These are phyloP conservation scores for Rutpela maculata DNA, from an alignment of 2,888 invertebrate genomes.

Conservation along the genomic window DNA sequence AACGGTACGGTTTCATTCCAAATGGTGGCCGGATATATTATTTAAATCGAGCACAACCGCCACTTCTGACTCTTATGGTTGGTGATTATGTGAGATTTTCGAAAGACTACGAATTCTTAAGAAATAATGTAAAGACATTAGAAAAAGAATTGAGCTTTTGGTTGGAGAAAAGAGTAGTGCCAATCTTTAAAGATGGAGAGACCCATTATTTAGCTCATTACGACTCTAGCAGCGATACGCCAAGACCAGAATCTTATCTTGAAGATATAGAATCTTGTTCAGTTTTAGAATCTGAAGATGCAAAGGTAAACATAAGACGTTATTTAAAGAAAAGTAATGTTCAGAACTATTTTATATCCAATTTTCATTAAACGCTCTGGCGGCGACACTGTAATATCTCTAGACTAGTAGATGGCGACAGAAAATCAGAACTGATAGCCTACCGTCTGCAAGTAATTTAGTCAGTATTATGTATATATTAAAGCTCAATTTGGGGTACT, in stretches of 20 bases:
- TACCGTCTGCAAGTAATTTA: too few species aligned
- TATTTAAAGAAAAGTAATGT: not conserved
- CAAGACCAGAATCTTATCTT: slow-evolving; percentile 84
- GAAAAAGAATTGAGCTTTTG: slow-evolving; percentile 82
- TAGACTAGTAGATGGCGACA: too few species aligned
- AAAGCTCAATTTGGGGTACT: too few species aligned
- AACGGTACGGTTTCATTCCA: slow-evolving; percentile 75
- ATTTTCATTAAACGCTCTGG: too few species aligned
- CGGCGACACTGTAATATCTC: too few species aligned
- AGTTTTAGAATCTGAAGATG: slow-evolving; percentile 51
- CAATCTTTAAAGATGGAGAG: slow-evolving; percentile 74
- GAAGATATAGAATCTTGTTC: slow-evolving; percentile 79
- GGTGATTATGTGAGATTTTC: slow-evolving; percentile 74
- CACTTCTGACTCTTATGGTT: slow-evolving; percentile 84
- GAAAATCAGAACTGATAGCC: too few species aligned
- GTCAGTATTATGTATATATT: too few species aligned
- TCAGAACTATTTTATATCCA: too few species aligned
- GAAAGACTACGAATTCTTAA: slow-evolving; percentile 80
- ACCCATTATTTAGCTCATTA: slow-evolving; percentile 79
- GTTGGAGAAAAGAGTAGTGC: slow-evolving; percentile 77
- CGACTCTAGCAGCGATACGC: slow-evolving; percentile 79
- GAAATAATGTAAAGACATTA: slow-evolving; percentile 76
- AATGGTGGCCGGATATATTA: slow-evolving; percentile 66
- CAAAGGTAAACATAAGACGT: slow-evolving; percentile 44
- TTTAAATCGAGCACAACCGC: slow-evolving; percentile 79